Evolutionary conservation across 2,797 vertebrate genomes (phyloP).

Genomic region (Graptemys geographica): DNA sequence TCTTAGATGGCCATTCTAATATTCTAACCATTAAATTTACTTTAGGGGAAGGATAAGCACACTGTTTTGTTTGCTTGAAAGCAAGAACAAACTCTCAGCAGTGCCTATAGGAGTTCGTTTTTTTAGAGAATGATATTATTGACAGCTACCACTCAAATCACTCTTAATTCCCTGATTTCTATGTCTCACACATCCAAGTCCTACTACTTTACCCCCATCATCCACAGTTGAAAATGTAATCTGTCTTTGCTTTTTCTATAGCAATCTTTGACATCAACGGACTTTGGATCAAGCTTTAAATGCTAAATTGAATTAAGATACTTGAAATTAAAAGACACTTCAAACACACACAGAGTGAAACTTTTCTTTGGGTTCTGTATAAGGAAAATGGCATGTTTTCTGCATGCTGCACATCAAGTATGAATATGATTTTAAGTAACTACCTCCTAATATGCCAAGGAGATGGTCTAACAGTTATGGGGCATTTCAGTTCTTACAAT

Average conservation of each 20-base stretch:
- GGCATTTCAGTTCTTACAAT: not conserved
- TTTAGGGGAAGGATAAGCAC: too few species aligned
- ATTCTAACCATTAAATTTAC: not conserved
- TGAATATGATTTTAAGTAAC: not conserved
- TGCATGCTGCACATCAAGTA: not conserved
- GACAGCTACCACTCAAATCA: not conserved
- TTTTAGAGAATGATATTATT: not conserved
- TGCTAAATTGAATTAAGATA: not conserved
- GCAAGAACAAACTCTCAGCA: not conserved
- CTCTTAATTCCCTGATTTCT: not conserved
- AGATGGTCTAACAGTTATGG: not conserved
- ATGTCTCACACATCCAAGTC: too few species aligned
- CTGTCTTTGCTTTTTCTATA: not conserved
- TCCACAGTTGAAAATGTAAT: accelerated
- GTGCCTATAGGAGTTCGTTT: not conserved
- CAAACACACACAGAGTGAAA: not conserved
- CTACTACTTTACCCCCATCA: accelerated
- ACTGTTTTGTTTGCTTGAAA: not conserved
- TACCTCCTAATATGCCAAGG: not conserved
- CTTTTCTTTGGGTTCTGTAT: not conserved
- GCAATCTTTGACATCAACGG: not conserved
- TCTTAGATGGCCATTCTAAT: not conserved
- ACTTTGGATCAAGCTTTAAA: not conserved
- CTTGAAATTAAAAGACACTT: not conserved
- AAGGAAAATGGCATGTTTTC: not conserved